Percentiles rank a stretch among this genome's conserved stretches.
These are phyloP conservation scores for Lycophotia porphyrea DNA, from an alignment of 2,888 invertebrate species.

Conservation along the genomic window DNA sequence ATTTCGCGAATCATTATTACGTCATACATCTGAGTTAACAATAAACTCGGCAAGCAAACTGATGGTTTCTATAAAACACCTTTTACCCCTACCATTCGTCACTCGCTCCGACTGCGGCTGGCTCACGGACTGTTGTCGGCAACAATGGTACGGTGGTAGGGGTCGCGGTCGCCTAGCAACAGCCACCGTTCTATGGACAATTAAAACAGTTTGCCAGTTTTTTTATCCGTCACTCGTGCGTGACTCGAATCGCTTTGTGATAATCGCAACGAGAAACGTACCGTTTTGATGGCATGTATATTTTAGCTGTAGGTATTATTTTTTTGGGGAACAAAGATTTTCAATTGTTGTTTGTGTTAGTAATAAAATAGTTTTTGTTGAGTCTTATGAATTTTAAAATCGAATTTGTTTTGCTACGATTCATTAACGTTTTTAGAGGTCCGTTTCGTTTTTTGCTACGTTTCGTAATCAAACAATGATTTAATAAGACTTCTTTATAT, in stretches of 20 bases:
- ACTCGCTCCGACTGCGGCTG: neutral
- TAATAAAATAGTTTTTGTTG: conserved; percentile 31
- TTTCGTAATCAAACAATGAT: conserved; percentile 28
- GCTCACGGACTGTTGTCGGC: conserved; percentile 17
- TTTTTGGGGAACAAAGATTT: conserved; percentile 35
- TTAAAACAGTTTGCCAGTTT: conserved; percentile 66
- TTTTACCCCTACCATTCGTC: conserved; percentile 56
- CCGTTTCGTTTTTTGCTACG: conserved; percentile 20
- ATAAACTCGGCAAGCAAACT: conserved; percentile 29
- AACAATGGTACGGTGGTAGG: conserved; percentile 42
- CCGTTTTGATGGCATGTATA: conserved; percentile 59
- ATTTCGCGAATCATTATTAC: conserved; percentile 42
- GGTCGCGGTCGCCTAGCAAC: conserved; percentile 66
- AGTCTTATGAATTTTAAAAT: conserved; percentile 34
- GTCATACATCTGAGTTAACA: conserved; percentile 36
- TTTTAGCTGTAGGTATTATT: conserved; percentile 40
- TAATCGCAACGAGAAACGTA: conserved; percentile 66
- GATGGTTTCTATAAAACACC: conserved; percentile 33
- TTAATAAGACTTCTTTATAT: conserved; percentile 7
- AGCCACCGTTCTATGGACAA: conserved; percentile 63
- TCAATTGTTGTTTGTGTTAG: conserved; percentile 44
- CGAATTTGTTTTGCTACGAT: conserved; percentile 31
- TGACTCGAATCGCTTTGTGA: conserved; percentile 65
- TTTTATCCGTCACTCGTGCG: conserved; percentile 67
- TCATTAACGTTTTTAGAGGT: conserved; percentile 32